Base-by-base conservation (phyloP, 2,113 vertebrate genomes). In the Actenoides hombroni region DNA sequence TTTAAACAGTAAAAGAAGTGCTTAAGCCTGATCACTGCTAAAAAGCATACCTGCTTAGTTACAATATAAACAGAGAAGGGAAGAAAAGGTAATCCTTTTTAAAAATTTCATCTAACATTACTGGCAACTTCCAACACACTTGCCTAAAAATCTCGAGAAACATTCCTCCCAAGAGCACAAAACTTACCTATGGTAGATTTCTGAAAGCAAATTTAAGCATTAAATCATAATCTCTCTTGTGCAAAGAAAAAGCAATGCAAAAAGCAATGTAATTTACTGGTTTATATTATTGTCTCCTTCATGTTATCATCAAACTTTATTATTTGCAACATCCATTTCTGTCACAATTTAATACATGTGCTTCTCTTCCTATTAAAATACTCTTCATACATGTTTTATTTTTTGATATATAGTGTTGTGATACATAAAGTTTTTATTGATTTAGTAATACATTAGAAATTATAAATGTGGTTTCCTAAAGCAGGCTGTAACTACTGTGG, bases 351-450 rank as follows among this genome's bases (percentile, higher is more conserved):
- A 83, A 73, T 4, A 70, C 7, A 20, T 7, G 4, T 4, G 11
- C 1, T 73, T 83, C 15, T 59, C 24, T 53, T 91, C n/a, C 46
- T 53, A 77, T 37, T 64, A 70, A 71, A 81, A 60, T 42, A 59
- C 8, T 63, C 42, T 42, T 75, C 5, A 33, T 1, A 2, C 0
- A 2, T 39, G 4, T 10, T 67, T 75, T 67, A 8, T 53, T 28
- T 53, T 28, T 28, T 53, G 46, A 23, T 53, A 31, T 29, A 6
- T 1, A 5, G 26, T 74, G 54, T 70, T 60, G 44, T 44, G 21
- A 63, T 29, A 74, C 2, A 6, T 70, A 57, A 63, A 46, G 19
- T 29, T 68, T 63, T 57, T 71, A 75, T 20, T n/a, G 6, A 67
- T 48, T 39, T 23, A 63, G 16, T 33, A 60, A 57, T 6, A 65